Base-by-base conservation (phyloP, 2,797 vertebrate species). In the Streptopelia turtur region DNA sequence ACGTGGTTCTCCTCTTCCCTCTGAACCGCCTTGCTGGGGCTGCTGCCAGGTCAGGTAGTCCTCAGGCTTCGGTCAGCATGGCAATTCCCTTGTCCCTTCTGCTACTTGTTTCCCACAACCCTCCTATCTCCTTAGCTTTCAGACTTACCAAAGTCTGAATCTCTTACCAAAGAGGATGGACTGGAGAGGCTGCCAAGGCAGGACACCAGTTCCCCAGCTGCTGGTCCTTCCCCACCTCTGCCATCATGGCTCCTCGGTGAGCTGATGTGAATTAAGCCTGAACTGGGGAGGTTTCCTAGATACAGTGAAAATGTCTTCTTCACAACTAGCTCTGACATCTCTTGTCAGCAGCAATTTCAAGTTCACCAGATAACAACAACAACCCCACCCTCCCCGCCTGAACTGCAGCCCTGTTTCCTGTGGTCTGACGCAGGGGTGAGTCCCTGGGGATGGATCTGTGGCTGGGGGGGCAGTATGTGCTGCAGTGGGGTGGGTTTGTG, bases 401-500 rank as follows among this genome's bases (percentile, higher is more conserved):
- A 57, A 41, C 17, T 20, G 39, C 68, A 53, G 53, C 71, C 14
- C 13, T n/a, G 18, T 59, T 72, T 41, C 41, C 5, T 12, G 2
- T 0, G 5, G 13, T 23, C 11, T n/a, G 50, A 17, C 6, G 59
- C 33, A 63, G 52, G 23, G 59, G 6, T 1, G 15, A 43, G 20
- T 14, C 24, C 50, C 72, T 11, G 24, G 47, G 64, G 47, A 35
- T 4, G 50, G 25, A 35, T 20, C 41, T 43, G 61, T 0, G 1
- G 59, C 63, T 45, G 66, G 60, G 33, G 53, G 50, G 35, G n/a
- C 63, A 23, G 24, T 1, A 1, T 13, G 17, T 59, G 31, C 6
- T n/a, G 31, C 37, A 1, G 0, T 3, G 27, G 52, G 7, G 21
- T 47, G 45, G 31, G 66, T 43, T 35, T 0, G 0, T 33, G 71